Conservation (phyloP, 2,888 invertebrate species). For the Eupithecia inturbata region DNA sequence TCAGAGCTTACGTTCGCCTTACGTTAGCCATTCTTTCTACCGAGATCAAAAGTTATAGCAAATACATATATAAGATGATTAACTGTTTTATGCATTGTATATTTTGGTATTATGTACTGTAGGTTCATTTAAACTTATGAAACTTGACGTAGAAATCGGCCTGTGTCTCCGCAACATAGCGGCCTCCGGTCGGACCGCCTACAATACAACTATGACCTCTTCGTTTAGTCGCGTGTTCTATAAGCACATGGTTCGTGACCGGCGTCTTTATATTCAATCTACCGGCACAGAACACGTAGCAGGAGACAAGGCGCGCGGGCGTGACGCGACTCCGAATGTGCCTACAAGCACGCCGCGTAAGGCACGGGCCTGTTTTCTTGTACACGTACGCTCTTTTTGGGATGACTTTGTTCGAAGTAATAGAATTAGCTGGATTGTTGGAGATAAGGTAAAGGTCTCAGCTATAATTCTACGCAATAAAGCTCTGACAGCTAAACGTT, state of each 20-base stretch:
- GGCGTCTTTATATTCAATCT: constrained; percentile 66
- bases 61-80: neutral
- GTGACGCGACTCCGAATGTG: constrained; percentile 38
- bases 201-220: constrained; percentile 49
- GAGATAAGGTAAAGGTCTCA: constrained; percentile 7
- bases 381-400: constrained; percentile 15
- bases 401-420: constrained; percentile 13
- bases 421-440: constrained; percentile 29
- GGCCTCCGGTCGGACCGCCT: neutral
- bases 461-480: neutral
- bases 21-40: neutral
- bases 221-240: constrained; percentile 50
- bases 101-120: neutral
- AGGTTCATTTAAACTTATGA: neutral
- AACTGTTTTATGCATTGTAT: neutral
- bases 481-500: neutral
- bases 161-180: neutral
- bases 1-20: neutral
- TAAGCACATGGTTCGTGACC: constrained; percentile 61
- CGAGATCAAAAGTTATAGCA: neutral
- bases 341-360: neutral
- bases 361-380: constrained; percentile 15
- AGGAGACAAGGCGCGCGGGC: constrained; percentile 40
- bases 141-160: neutral
- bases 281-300: constrained; percentile 39